Conservation (phyloP, 1,140 invertebrate genomes). For the Zaprionus ornatus region DNA sequence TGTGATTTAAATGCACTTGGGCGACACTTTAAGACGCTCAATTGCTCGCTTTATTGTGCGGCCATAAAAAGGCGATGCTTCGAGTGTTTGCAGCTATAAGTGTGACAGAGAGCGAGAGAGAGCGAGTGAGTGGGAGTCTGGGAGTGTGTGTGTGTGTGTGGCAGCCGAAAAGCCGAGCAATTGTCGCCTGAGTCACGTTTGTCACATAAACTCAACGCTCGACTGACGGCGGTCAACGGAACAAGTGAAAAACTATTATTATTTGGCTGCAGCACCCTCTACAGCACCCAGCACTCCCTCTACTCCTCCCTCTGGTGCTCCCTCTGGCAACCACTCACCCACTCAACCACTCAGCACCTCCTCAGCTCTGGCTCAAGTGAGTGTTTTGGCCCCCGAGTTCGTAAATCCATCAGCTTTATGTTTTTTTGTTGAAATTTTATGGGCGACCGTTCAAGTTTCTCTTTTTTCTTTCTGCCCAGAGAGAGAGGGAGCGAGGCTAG, state of each 20-base stretch:
- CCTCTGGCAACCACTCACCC: slow-evolving; percentile 11
- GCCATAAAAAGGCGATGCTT: slow-evolving; percentile 67
- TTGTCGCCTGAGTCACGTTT: slow-evolving; percentile 79
- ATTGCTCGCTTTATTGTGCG: slow-evolving; percentile 81
- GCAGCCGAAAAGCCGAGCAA: slow-evolving; percentile 65
- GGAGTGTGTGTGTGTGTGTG: not conserved
- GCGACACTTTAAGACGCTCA: slow-evolving; percentile 82
- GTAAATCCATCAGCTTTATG: slow-evolving; percentile 79
- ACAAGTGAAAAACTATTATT: slow-evolving; percentile 82
- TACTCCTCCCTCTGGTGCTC: slow-evolving; percentile 2
- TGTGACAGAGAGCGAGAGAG: not conserved
- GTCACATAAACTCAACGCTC: slow-evolving; percentile 78
- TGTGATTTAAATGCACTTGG: slow-evolving; percentile 82
- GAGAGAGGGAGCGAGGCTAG: too few relatives aligned
- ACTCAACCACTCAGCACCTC: slow-evolving; percentile 24
- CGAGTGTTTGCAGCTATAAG: slow-evolving; percentile 2
- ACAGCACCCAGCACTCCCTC: slow-evolving; percentile 15
- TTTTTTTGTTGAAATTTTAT: slow-evolving; percentile 72
- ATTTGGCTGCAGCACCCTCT: slow-evolving; percentile 67
- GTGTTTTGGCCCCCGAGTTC: slow-evolving; percentile 59
- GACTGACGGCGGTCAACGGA: slow-evolving; percentile 74
- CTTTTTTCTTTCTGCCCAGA: slow-evolving; percentile 15
- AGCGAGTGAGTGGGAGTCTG: not conserved
- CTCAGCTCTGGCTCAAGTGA: slow-evolving; percentile 42
- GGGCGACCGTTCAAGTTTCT: slow-evolving; percentile 40